A percentile compares a stretch with the other conserved stretches of the same genome.
Evolutionary conservation across 2,888 invertebrate genomes (phyloP).

Genomic region (Galerucella pusilla): DNA sequence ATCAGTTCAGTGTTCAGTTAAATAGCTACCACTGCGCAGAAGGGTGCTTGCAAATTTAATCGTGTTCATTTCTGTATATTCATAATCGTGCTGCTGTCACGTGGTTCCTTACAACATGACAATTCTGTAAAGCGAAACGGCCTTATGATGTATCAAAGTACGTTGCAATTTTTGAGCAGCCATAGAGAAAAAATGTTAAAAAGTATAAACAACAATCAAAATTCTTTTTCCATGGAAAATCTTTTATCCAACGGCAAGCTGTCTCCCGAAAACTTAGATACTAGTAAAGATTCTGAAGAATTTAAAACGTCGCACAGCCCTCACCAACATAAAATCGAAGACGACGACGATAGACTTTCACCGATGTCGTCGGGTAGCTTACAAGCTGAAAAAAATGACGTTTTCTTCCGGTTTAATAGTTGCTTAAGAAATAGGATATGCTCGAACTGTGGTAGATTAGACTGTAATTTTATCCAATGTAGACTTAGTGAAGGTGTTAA

Average conservation of each 20-base stretch:
- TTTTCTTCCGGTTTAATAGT: slow-evolving; percentile 60
- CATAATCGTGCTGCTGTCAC: slow-evolving; percentile 34
- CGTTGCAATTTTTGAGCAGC: slow-evolving; percentile 56
- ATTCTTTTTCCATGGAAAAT: slow-evolving; percentile 64
- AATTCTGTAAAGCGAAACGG: slow-evolving; percentile 6
- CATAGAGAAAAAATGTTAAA: slow-evolving; percentile 63
- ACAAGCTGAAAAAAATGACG: slow-evolving; percentile 54
- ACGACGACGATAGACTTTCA: slow-evolving; percentile 56
- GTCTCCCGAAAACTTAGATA: slow-evolving; percentile 56
- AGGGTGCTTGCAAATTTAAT: slow-evolving; percentile 37
- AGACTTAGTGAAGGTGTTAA: slow-evolving; percentile 59
- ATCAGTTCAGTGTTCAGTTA: slow-evolving; percentile 57
- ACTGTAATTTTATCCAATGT: slow-evolving; percentile 67
- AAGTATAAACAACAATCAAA: slow-evolving; percentile 60
- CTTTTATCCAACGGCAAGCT: slow-evolving; percentile 61
- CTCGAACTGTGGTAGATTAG: slow-evolving; percentile 69
- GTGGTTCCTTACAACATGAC: slow-evolving; percentile 22
- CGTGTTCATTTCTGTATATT: slow-evolving; percentile 36
- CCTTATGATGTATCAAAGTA: slow-evolving; percentile 60
- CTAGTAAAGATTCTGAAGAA: slow-evolving; percentile 46
- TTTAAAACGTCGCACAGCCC: slow-evolving; percentile 48
- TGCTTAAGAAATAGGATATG: slow-evolving; percentile 65
- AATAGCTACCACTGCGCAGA: slow-evolving; percentile 46
- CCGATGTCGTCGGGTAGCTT: slow-evolving; percentile 48
- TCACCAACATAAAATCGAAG: slow-evolving; percentile 51